Percentiles rank a stretch among this genome's conserved stretches.
These are phyloP conservation scores for Babylonia areolata DNA, from an alignment of 1,140 invertebrate species.

Conservation along the genomic window DNA sequence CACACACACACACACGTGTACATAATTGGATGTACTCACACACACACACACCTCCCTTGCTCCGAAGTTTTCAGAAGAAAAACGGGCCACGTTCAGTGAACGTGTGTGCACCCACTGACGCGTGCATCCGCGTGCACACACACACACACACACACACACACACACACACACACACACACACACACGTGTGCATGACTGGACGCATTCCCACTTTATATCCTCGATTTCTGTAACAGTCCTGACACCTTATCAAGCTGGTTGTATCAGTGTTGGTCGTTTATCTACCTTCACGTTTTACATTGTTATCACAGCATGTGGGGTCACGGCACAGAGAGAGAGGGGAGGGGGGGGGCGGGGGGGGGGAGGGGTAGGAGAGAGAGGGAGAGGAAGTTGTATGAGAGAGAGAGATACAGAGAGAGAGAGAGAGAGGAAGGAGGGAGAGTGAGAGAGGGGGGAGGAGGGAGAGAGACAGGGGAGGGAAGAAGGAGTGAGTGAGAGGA, in stretches of 20 bases:
- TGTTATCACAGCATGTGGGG: no score
- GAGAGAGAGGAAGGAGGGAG: background rate
- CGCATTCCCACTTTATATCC: no score
- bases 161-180: constrained; percentile 16
- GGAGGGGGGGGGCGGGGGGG: background rate
- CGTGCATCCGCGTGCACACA: background rate
- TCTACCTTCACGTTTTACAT: no score
- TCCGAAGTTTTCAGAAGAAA: no score
- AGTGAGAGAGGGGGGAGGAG: background rate
- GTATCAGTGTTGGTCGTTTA: no score
- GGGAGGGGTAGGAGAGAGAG: background rate
- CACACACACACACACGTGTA: background rate
- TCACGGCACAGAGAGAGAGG: background rate
- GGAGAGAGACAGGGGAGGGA: background rate
- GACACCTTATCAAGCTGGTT: no score
- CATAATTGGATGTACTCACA: background rate
- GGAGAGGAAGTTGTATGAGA: background rate
- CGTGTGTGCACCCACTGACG: background rate
- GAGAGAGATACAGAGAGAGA: background rate
- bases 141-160: constrained; percentile 19
- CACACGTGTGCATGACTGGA: no score
- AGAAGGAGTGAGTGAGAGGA: background rate
- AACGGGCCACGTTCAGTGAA: no score
- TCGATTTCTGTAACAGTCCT: no score
- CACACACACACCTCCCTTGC: constrained; percentile 17